Conservation (phyloP, 2,113 vertebrate species). For the Junco hyemalis region DNA sequence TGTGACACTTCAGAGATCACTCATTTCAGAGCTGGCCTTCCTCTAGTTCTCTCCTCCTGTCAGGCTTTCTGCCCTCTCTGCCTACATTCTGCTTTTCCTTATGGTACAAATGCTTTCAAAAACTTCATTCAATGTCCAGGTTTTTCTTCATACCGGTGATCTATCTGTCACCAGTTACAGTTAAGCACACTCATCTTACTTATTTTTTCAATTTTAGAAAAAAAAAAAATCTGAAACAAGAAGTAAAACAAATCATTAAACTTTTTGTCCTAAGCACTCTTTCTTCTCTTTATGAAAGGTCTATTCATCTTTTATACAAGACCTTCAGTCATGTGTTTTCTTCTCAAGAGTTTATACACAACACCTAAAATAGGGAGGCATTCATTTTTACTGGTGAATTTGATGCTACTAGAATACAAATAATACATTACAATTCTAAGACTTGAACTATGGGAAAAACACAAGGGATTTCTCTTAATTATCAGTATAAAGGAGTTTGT, state of each 20-base stretch:
- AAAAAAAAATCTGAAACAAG: neutral
- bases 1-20: neutral
- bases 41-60: neutral
- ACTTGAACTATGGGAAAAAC: neutral
- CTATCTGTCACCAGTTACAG: neutral
- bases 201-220: neutral
- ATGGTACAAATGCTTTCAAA: neutral
- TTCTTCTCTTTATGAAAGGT: neutral
- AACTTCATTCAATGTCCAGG: neutral
- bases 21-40: neutral
- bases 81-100: neutral
- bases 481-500: neutral
- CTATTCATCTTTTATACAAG: neutral
- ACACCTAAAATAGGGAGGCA: neutral
- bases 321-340: neutral
- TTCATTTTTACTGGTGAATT: neutral
- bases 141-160: neutral
- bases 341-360: neutral
- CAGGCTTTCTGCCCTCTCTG: neutral
- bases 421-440: neutral
- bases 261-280: neutral
- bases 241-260: neutral
- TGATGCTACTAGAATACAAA: slow-evolving; percentile 9
- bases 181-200: neutral
- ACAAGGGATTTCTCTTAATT: neutral